Evolutionary conservation across 2,113 vertebrate species (phyloP).

Genomic region (Rousettus leschenaultii): DNA sequence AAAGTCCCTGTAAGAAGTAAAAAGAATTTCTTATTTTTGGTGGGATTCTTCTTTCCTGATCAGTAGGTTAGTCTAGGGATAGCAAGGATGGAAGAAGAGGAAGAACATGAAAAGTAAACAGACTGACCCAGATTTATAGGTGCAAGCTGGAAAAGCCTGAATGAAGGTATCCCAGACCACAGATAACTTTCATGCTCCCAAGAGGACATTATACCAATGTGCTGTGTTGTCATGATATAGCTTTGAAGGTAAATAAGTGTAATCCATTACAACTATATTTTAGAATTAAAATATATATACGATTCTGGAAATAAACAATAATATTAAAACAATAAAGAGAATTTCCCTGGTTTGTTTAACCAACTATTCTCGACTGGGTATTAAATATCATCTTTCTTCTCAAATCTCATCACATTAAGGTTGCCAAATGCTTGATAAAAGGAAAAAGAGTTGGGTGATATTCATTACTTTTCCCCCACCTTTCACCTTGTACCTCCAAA

Average conservation of each 20-base stretch:
- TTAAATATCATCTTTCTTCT: neutral
- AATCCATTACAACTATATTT: neutral
- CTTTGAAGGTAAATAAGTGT: constrained; percentile 15
- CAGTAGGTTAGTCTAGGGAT: neutral
- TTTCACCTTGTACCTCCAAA: neutral
- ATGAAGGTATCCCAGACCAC: neutral
- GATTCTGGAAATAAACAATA: neutral
- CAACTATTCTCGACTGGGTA: neutral
- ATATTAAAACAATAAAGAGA: neutral
- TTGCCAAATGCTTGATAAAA: neutral
- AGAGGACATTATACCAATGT: neutral
- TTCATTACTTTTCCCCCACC: neutral
- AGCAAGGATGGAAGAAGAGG: neutral
- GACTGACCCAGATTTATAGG: neutral
- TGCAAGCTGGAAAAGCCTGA: neutral
- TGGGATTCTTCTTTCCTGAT: neutral
- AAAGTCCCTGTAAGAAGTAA: neutral
- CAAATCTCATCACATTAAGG: neutral
- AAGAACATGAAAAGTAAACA: neutral
- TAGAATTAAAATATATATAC: neutral
- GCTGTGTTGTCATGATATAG: neutral
- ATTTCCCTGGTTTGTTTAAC: neutral
- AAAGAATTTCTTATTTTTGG: neutral
- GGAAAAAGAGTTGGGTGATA: neutral
- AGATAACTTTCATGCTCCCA: neutral